Base-by-base conservation (phyloP, 2,113 vertebrate species). In the Pleuronectes platessa region DNA sequence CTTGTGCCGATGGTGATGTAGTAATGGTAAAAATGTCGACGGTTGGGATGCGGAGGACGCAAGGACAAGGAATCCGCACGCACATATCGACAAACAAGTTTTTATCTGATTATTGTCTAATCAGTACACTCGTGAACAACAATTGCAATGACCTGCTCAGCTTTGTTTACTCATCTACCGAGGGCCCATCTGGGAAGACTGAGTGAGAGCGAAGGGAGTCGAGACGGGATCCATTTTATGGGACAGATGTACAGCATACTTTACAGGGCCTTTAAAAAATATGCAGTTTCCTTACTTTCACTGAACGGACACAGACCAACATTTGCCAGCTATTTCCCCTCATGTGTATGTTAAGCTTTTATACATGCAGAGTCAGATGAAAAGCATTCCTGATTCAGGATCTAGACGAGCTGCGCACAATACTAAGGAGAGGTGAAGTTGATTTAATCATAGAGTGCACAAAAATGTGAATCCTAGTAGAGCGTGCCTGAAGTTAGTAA, bases 1-100 rank as follows among this genome's bases (percentile, higher is more conserved):
- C 82, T 71, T 68, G 31, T 51, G 40, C 67, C n/a, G 14, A 21
- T 3, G 5, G 49, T 3, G 40, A 79, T 74, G 63, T 37, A 47
- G 70, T 15, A 68, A 82, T 54, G 20, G 45, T 53, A 75, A 76
- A 88, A 84, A 91, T 79, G 88, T 85, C 71, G 80, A 86, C 24
- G 20, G 90, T 74, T 79, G 40, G 76, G 68, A 79, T 84, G 54
- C 61, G 40, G 60, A 62, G 51, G 69, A 51, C 49, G 21, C 47
- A 10, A 7, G 31, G 17, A 67, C 42, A 40, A 78, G 71, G 20
- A 72, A 70, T 71, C 59, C 63, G 62, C 12, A 23, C 17, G 15
- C 20, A 59, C 21, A 24, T 2, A 72, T 53, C 67, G 21, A 23
- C 71, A 64, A 61, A 56, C 23, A 20, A n/a, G 24, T 51, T 61